These are phyloP conservation scores for Athene cunicularia DNA, from an alignment of 2,113 vertebrate species.

Conservation along the genomic window DNA sequence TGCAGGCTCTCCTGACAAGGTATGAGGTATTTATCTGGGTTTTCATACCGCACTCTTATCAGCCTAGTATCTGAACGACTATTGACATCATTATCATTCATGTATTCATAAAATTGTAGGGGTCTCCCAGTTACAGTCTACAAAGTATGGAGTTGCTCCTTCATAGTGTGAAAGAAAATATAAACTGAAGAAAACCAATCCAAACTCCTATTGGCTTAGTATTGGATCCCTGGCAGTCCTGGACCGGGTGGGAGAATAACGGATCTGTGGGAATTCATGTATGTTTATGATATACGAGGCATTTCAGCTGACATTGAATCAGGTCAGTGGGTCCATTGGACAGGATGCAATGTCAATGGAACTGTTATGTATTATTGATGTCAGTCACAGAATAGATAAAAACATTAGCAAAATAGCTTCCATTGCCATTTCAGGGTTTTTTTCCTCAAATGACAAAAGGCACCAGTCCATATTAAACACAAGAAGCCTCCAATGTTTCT, in stretches of 20 bases:
- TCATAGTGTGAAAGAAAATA: neutral
- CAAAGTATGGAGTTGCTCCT: neutral
- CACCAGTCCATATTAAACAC: slow-evolving; percentile 36
- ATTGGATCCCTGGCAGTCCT: neutral
- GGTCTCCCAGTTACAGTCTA: slow-evolving; percentile 1
- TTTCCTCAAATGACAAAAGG: slow-evolving; percentile 57
- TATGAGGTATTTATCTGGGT: slow-evolving; percentile 62
- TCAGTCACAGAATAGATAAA: slow-evolving; percentile 76
- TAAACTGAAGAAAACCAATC: neutral
- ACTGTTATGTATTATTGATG: slow-evolving; percentile 82
- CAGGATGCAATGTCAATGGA: slow-evolving; percentile 77
- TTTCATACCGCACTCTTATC: slow-evolving; percentile 52
- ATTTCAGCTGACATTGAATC: slow-evolving; percentile 77
- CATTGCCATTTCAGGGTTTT: slow-evolving; percentile 59
- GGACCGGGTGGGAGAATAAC: slow-evolving; percentile 9
- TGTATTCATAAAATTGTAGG: slow-evolving; percentile 45
- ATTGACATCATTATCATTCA: slow-evolving; percentile 66
- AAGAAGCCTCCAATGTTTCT: neutral
- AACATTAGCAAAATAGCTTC: slow-evolving; percentile 81
- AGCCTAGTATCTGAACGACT: slow-evolving; percentile 42
- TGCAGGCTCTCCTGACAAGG: slow-evolving; percentile 59
- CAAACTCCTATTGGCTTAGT: neutral
- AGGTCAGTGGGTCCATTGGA: slow-evolving; percentile 81
- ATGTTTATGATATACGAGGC: slow-evolving; percentile 75
- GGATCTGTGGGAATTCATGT: slow-evolving; percentile 50